Conservation (phyloP, 2,888 invertebrate species). For the Drosophila rubida region DNA sequence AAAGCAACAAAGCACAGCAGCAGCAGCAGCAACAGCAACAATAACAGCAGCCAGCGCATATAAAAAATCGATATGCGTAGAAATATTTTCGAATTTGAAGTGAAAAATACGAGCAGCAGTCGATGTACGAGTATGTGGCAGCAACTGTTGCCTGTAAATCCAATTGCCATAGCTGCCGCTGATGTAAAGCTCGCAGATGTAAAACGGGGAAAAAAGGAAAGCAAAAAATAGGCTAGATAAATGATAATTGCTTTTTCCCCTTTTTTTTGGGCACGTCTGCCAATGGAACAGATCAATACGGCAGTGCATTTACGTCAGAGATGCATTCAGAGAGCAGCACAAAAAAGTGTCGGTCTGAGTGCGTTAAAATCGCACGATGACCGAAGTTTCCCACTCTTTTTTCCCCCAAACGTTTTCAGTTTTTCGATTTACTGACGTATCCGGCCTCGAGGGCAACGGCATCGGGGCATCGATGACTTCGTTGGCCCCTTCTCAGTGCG, state of each 20-base stretch:
- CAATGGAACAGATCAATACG: slow-evolving; percentile 24
- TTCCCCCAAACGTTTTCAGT: slow-evolving; percentile 1
- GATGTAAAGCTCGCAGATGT: slow-evolving; percentile 58
- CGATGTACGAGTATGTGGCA: not conserved
- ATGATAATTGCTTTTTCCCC: slow-evolving; percentile 41
- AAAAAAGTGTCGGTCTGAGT: slow-evolving; percentile 14
- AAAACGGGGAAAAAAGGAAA: slow-evolving; percentile 11
- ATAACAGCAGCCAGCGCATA: slow-evolving; percentile 21
- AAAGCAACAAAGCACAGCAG: slow-evolving; percentile 40
- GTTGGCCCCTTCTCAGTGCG: not conserved
- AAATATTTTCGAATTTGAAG: slow-evolving; percentile 53
- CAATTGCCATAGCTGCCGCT: slow-evolving; percentile 31
- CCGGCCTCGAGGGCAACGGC: slow-evolving; percentile 54
- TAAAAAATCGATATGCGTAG: slow-evolving; percentile 60
- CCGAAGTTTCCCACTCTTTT: slow-evolving; percentile 21
- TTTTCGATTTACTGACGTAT: slow-evolving; percentile 34
- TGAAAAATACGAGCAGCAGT: slow-evolving; percentile 3
- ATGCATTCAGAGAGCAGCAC: slow-evolving; percentile 18
- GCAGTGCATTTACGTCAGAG: slow-evolving; percentile 25
- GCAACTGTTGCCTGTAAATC: slow-evolving; percentile 30
- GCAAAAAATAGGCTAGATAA: slow-evolving; percentile 47
- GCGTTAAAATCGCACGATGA: slow-evolving; percentile 35
- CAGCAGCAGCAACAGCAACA: not conserved
- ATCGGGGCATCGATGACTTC: slow-evolving; percentile 36
- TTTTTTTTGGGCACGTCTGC: slow-evolving; percentile 9